phyloP scores from a whole-genome alignment of 2,888 invertebrate genomes.

The Lingula anatina region DNA sequence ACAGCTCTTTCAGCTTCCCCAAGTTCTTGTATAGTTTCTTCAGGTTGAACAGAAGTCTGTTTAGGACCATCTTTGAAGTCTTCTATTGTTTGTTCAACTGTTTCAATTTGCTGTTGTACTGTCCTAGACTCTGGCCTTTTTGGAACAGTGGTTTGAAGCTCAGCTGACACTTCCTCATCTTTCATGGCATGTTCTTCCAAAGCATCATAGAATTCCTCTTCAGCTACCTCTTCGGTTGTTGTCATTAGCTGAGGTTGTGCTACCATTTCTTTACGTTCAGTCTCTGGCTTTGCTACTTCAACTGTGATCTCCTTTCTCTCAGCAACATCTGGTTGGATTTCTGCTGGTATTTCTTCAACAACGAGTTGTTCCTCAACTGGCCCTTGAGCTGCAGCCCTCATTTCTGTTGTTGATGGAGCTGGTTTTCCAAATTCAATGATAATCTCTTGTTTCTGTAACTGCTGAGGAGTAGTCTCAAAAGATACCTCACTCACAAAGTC shows the following conservation, averaged over 20 bases:
- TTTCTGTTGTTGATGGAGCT: no score
- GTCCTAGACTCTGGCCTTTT: no score
- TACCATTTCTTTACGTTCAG: no score
- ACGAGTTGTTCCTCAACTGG: no score
- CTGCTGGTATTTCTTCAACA: constrained; percentile 10
- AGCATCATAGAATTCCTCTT: constrained; percentile 5
- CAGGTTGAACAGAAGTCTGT: constrained; percentile 7
- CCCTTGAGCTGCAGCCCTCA: no score
- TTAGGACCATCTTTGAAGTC: constrained; percentile 1
- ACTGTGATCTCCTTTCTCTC: background rate
- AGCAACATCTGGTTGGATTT: constrained; percentile 12
- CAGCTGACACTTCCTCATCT: constrained; percentile 12
- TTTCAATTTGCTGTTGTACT: no score
- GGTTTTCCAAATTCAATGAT: no score
- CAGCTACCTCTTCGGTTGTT: constrained; percentile 9
- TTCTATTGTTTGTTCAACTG: background rate
- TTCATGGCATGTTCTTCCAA: constrained; percentile 8
- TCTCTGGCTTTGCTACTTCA: constrained; percentile 5
- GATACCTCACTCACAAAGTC: constrained; percentile 13
- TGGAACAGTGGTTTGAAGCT: constrained; percentile 12
- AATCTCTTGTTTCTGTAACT: no score
- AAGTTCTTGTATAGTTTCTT: constrained; percentile 12
- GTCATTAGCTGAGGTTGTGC: no score
- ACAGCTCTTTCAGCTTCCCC: constrained; percentile 9
- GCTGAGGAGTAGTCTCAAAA: constrained; percentile 9